These are phyloP conservation scores for Anoplius nigerrimus DNA, from an alignment of 2,888 invertebrate species.

Conservation along the genomic window DNA sequence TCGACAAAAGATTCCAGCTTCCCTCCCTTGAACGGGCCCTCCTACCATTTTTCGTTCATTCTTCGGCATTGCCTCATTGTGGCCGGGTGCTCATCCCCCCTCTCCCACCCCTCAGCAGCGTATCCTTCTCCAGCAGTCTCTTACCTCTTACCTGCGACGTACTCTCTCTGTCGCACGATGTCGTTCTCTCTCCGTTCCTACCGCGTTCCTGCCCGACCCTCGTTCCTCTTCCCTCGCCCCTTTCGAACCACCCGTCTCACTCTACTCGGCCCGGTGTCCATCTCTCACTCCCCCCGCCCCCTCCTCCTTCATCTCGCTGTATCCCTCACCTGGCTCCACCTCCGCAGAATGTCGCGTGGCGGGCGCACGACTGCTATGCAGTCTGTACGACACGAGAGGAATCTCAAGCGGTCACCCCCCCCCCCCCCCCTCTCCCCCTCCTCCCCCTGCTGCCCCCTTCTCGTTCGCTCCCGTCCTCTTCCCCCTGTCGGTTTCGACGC, in stretches of 20 bases:
- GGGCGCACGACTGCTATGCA: constrained; percentile 28
- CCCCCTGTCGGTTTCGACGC: not conserved
- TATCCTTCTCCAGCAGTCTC: too few relatives aligned
- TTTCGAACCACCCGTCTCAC: not conserved
- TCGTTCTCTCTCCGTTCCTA: not conserved
- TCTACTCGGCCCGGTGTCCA: not conserved
- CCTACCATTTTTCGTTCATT: too few relatives aligned
- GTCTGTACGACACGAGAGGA: not conserved
- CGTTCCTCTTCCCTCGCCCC: not conserved
- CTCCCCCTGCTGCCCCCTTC: not conserved
- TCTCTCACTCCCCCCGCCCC: not conserved
- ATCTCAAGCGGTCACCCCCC: constrained; percentile 1
- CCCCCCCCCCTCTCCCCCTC: not conserved
- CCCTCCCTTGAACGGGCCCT: not conserved
- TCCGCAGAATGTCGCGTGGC: constrained; percentile 39
- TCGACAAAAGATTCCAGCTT: constrained; percentile 2
- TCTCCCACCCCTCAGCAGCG: too few relatives aligned
- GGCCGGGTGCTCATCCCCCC: too few relatives aligned
- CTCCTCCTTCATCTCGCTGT: not conserved
- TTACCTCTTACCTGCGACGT: too few relatives aligned
- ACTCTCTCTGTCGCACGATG: too few relatives aligned
- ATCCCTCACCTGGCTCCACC: constrained; percentile 3
- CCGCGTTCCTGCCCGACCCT: not conserved
- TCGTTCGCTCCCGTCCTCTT: not conserved
- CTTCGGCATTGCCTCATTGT: too few relatives aligned